Percentiles rank a stretch among this genome's conserved stretches.
phyloP scores from a whole-genome alignment of 92 coral and sea anemone genomes.

The Palythoa caribaeorum region DNA sequence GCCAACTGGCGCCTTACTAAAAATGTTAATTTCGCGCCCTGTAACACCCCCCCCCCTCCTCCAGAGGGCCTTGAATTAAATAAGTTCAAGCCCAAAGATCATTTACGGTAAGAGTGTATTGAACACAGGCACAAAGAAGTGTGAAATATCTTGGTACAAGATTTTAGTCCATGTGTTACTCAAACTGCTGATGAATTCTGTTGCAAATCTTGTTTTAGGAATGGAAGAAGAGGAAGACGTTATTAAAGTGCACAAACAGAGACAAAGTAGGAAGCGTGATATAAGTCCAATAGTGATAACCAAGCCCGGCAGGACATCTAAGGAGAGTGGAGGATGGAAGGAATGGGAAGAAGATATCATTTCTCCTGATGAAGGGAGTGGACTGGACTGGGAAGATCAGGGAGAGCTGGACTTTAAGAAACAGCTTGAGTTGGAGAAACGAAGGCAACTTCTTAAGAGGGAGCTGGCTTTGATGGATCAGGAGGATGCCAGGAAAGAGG shows the following conservation, averaged over 20 bases:
- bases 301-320: conserved; percentile 72
- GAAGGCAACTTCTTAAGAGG: conserved; percentile 88
- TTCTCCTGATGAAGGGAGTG: conserved; percentile 71
- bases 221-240: conserved; percentile 60
- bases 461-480: conserved; percentile 94
- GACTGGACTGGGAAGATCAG: conserved; percentile 90
- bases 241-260: conserved; percentile 63
- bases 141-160: too few relatives aligned
- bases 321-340: conserved; percentile 50
- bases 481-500: conserved; percentile 82
- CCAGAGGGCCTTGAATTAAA: too few relatives aligned
- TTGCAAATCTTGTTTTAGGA: background rate
- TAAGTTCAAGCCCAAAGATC: too few relatives aligned
- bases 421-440: conserved; percentile 88
- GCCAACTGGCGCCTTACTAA: too few relatives aligned
- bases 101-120: too few relatives aligned
- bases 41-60: too few relatives aligned
- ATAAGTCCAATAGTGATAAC: conserved; percentile 62
- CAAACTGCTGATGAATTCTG: too few relatives aligned
- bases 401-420: conserved; percentile 86
- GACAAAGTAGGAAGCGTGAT: conserved; percentile 75
- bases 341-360: conserved; percentile 75
- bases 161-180: too few relatives aligned
- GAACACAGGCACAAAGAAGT: too few relatives aligned
- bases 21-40: too few relatives aligned